phyloP scores from a whole-genome alignment of 1,140 invertebrate genomes.

The Tetranychus cinnabarinus region DNA sequence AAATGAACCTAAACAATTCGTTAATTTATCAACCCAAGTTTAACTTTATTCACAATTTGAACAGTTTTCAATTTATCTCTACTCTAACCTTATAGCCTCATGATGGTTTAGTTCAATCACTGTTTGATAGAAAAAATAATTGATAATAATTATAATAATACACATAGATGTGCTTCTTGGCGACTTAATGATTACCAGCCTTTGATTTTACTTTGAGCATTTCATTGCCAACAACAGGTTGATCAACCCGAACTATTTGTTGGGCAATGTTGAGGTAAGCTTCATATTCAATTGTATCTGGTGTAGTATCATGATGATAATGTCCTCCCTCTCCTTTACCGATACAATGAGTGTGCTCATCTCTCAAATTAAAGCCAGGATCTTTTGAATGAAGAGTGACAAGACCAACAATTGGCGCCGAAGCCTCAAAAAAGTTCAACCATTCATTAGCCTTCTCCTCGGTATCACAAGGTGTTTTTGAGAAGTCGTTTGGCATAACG shows the following conservation, averaged over 20 bases:
- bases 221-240: constrained; percentile 24
- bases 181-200: too few relatives aligned
- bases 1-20: too few relatives aligned
- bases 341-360: constrained; percentile 86
- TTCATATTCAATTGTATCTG: constrained; percentile 52
- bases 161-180: too few relatives aligned
- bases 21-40: too few relatives aligned
- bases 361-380: constrained; percentile 55
- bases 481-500: constrained; percentile 67
- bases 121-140: too few relatives aligned
- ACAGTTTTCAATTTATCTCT: too few relatives aligned
- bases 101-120: too few relatives aligned
- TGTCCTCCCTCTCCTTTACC: constrained; percentile 69
- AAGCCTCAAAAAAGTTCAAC: constrained; percentile 75
- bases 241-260: constrained; percentile 50
- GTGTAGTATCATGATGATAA: constrained; percentile 81
- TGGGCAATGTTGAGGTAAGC: constrained; percentile 60
- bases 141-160: too few relatives aligned
- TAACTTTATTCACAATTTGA: too few relatives aligned
- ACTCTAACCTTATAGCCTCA: too few relatives aligned
- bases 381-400: constrained; percentile 69
- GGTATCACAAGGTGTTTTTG: constrained; percentile 37
- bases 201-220: not conserved
- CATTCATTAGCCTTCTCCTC: constrained; percentile 54
- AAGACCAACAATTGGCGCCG: constrained; percentile 56